A percentile compares a stretch with the other conserved stretches of the same genome.
These are phyloP conservation scores for Melinaea marsaeus DNA, from an alignment of 2,888 invertebrate species.

Conservation along the genomic window DNA sequence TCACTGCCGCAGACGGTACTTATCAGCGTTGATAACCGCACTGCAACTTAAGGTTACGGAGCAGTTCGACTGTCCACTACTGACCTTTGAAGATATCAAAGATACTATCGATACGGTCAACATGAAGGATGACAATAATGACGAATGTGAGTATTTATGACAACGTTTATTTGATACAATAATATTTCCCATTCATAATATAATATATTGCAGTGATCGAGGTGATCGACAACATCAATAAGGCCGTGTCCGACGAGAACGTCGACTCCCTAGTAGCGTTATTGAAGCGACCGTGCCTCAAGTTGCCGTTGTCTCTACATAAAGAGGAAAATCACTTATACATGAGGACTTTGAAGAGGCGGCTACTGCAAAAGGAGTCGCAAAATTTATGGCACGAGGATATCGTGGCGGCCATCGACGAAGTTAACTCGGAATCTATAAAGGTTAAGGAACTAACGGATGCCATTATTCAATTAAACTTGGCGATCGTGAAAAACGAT, in stretches of 20 bases:
- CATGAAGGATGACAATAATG: slow-evolving; percentile 78
- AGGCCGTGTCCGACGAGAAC: slow-evolving; percentile 77
- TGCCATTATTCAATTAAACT: slow-evolving; percentile 64
- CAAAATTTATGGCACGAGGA: slow-evolving; percentile 80
- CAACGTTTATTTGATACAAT: slow-evolving; percentile 3
- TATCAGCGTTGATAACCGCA: slow-evolving; percentile 63
- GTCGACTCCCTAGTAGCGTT: slow-evolving; percentile 64
- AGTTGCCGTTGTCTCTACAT: slow-evolving; percentile 58
- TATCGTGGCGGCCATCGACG: slow-evolving; percentile 66
- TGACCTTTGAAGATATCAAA: slow-evolving; percentile 82
- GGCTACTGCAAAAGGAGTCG: slow-evolving; percentile 71
- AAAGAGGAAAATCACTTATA: slow-evolving; percentile 74
- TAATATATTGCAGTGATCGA: slow-evolving; percentile 68
- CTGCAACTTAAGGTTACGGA: slow-evolving; percentile 70
- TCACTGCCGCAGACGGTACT: slow-evolving; percentile 77
- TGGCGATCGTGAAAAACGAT: slow-evolving; percentile 63
- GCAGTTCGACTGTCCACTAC: slow-evolving; percentile 72
- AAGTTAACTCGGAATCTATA: slow-evolving; percentile 69
- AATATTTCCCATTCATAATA: background rate
- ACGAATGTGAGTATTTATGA: slow-evolving; percentile 63
- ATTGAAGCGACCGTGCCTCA: slow-evolving; percentile 69
- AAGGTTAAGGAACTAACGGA: slow-evolving; percentile 70
- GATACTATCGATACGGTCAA: slow-evolving; percentile 82
- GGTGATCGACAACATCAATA: slow-evolving; percentile 78
- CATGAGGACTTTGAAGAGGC: slow-evolving; percentile 72